Evolutionary conservation across 2,888 invertebrate species (phyloP), one percentile per base, ranked within the genome.

Genomic region (Petrophora chlorosata): DNA sequence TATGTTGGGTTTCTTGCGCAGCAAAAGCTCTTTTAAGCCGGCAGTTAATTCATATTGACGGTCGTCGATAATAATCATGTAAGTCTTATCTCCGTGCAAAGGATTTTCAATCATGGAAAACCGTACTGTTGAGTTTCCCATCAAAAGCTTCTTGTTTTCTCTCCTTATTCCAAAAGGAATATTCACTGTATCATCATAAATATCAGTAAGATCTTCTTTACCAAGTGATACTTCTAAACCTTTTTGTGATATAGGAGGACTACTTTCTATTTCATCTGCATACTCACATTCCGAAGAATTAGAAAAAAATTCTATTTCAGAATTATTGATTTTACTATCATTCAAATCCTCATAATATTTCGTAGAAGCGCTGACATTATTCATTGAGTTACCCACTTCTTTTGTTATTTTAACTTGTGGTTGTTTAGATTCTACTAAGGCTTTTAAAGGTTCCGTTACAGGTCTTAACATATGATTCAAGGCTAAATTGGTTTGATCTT

Each of bases 391-490:
- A n/a, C n/a, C 16, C n/a, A 4, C 8, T 16, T 32, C 9, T 32
- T 7, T n/a, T n/a, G n/a, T n/a, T n/a, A n/a, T 1, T 12, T 34
- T 19, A 19, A 12, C 51, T 52, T 4, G n/a, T 1, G 10, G 7
- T 12, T 19, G 2, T 33, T 3, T 19, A 3, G 12, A 7, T 33
- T 7, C 19, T 9, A 19, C 1, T 33, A 19, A 10, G 5, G 5
- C 10, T 35, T 13, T 33, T 13, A 41, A 17, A 30, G 36, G 41
- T 9, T 30, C 32, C 9, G 41, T 32, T 16, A 41, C n/a, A 3
- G 47, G 41, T 36, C 36, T 41, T 1, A 48, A 36, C 8, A 35
- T 22, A 9, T 12, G 30, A 8, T 32, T 17, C 9, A 48, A 5
- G 4, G 2, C 8, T 8, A 14, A 19, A 12, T 28, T 8, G 5